These are phyloP conservation scores for Thysanoteuthis rhombus DNA, from an alignment of 2,888 invertebrate genomes.

Conservation along the genomic window DNA sequence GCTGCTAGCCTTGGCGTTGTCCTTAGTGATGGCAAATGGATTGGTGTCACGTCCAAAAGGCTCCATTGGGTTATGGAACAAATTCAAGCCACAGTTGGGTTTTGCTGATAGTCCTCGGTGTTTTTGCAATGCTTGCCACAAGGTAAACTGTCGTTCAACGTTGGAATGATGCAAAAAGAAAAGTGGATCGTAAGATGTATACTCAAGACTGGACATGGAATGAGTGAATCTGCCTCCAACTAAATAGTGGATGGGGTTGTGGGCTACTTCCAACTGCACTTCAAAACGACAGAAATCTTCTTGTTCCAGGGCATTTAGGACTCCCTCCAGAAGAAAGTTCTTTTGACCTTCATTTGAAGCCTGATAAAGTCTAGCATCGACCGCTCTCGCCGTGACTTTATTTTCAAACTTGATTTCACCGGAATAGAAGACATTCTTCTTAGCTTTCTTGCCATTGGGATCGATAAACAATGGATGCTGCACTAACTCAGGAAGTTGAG, in stretches of 20 bases:
- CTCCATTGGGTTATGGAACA: conserved; percentile 32
- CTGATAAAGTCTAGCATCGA: conserved; percentile 31
- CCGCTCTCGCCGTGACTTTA: conserved; percentile 21
- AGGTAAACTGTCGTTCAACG: conserved; percentile 38
- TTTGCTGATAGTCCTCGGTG: conserved; percentile 33
- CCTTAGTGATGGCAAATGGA: conserved; percentile 29
- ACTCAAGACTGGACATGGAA: conserved; percentile 41
- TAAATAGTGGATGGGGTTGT: conserved; percentile 36
- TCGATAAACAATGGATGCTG: conserved; percentile 34
- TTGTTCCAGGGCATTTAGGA: conserved; percentile 33
- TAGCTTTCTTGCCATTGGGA: conserved; percentile 33
- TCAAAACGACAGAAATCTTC: conserved; percentile 34
- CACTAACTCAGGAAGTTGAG: conserved; percentile 38
- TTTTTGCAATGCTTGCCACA: conserved; percentile 42
- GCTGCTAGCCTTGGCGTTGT: conserved; percentile 26
- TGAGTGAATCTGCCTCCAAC: conserved; percentile 36
- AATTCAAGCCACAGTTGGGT: conserved; percentile 35
- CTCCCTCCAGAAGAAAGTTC: conserved; percentile 26
- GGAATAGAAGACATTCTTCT: conserved; percentile 33
- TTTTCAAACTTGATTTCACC: conserved; percentile 31
- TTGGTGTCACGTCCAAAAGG: conserved; percentile 35
- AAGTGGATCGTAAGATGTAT: conserved; percentile 40
- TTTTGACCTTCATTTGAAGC: conserved; percentile 27
- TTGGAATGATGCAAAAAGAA: conserved; percentile 44
- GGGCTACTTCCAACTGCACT: conserved; percentile 33